These are phyloP conservation scores for Xylocopa sonorina DNA, from an alignment of 1,140 invertebrate genomes.

Conservation along the genomic window DNA sequence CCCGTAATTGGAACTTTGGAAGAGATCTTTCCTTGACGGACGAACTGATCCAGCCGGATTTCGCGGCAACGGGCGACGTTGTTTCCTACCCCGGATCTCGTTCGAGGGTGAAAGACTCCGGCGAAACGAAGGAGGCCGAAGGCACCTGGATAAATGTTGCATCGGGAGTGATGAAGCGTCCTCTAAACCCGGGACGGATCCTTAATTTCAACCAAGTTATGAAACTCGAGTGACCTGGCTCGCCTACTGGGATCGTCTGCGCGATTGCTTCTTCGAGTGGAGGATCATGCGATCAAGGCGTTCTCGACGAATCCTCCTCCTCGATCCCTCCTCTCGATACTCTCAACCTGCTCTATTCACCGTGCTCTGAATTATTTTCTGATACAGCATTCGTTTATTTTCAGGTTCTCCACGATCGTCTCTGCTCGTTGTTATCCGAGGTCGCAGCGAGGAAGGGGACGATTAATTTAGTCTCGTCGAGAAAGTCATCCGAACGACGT, in stretches of 20 bases:
- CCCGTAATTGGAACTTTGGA: slow-evolving; percentile 54
- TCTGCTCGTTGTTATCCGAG: too few species aligned
- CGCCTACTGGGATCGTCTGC: not conserved
- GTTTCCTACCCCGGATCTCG: slow-evolving; percentile 54
- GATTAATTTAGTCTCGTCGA: too few species aligned
- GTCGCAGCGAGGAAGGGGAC: too few species aligned
- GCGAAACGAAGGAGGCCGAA: not conserved
- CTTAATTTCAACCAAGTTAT: slow-evolving; percentile 20
- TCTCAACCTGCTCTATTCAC: too few species aligned
- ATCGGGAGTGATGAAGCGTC: slow-evolving; percentile 14
- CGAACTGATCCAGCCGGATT: slow-evolving; percentile 57
- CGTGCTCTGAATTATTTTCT: too few species aligned
- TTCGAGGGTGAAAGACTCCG: slow-evolving; percentile 9
- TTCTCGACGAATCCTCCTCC: not conserved
- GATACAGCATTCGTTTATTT: too few species aligned
- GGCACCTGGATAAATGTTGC: not conserved
- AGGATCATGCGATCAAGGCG: not conserved
- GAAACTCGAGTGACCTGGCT: not conserved
- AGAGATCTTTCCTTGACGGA: slow-evolving; percentile 40
- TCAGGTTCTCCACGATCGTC: too few species aligned
- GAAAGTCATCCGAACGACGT: too few species aligned
- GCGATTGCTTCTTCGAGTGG: not conserved
- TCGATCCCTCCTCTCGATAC: too few species aligned
- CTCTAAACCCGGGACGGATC: not conserved
- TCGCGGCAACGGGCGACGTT: slow-evolving; percentile 44